phyloP scores from a whole-genome alignment of 2,888 invertebrate genomes.

The Pycnomerus fuliginosus region DNA sequence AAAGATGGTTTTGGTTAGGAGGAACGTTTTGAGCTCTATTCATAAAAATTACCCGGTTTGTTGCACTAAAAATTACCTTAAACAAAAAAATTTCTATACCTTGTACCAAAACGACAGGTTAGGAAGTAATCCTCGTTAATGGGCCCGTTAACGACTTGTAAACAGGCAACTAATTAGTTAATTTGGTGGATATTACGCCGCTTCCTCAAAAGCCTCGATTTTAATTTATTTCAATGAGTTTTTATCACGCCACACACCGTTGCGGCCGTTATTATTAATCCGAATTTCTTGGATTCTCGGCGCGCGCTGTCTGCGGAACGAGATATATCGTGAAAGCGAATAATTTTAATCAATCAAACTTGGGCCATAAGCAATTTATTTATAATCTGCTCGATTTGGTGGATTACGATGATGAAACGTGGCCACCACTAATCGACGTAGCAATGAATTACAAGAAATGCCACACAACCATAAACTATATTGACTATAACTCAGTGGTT shows the following conservation, averaged over 20 bases:
- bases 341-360: slow-evolving; percentile 19
- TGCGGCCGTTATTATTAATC: neutral
- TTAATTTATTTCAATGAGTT: slow-evolving; percentile 18
- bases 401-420: slow-evolving; percentile 31
- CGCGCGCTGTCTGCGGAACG: neutral
- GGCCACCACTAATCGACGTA: slow-evolving; percentile 37
- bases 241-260: slow-evolving; percentile 1
- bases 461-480: slow-evolving; percentile 27
- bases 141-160: slow-evolving; percentile 40
- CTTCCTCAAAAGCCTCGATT: slow-evolving; percentile 26
- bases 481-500: slow-evolving; percentile 31
- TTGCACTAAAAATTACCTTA: too few relatives aligned
- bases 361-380: slow-evolving; percentile 22
- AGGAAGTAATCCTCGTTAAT: slow-evolving; percentile 30
- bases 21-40: too few relatives aligned
- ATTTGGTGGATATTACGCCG: slow-evolving; percentile 30
- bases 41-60: too few relatives aligned
- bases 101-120: too few relatives aligned
- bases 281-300: too few relatives aligned
- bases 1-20: too few relatives aligned
- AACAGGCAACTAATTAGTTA: slow-evolving; percentile 44
- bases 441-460: slow-evolving; percentile 42
- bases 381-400: slow-evolving; percentile 22
- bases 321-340: slow-evolving; percentile 4
- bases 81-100: too few relatives aligned